Percentiles rank a stretch among this genome's conserved stretches.
Conservation (phyloP, 2,797 vertebrate genomes). For the Stomatorhinus walkeri region DNA sequence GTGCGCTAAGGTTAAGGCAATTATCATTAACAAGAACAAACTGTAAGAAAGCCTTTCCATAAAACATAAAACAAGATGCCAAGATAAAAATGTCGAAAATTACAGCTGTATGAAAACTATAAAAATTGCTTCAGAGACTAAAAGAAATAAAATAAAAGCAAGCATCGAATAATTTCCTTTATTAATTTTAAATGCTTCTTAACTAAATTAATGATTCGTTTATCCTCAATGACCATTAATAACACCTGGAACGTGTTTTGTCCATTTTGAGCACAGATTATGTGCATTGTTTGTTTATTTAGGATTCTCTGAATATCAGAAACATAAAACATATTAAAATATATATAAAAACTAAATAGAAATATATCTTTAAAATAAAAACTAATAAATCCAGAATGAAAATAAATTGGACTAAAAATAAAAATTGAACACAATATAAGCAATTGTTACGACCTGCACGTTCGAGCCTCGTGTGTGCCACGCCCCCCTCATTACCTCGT, state of each 20-base stretch:
- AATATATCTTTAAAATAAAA: neutral
- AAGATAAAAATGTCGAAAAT: neutral
- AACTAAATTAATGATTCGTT: neutral
- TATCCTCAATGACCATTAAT: neutral
- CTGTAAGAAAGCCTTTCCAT: neutral
- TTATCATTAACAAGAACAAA: neutral
- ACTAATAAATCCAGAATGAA: neutral
- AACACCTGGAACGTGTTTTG: neutral
- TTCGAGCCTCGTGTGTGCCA: no score
- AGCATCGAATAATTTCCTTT: neutral
- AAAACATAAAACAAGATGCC: neutral
- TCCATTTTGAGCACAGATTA: neutral
- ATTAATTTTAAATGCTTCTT: neutral
- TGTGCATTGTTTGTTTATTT: neutral
- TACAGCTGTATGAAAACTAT: neutral
- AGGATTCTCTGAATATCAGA: neutral
- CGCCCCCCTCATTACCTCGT: no score
- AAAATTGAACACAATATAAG: neutral
- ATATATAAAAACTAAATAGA: neutral
- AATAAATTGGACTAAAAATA: neutral
- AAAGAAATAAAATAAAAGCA: neutral
- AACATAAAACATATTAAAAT: neutral
- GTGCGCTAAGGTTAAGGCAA: neutral
- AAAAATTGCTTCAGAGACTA: neutral
- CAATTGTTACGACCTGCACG: no score